Base-by-base conservation (phyloP, 1,140 invertebrate species). In the Paracyclopina nana region DNA sequence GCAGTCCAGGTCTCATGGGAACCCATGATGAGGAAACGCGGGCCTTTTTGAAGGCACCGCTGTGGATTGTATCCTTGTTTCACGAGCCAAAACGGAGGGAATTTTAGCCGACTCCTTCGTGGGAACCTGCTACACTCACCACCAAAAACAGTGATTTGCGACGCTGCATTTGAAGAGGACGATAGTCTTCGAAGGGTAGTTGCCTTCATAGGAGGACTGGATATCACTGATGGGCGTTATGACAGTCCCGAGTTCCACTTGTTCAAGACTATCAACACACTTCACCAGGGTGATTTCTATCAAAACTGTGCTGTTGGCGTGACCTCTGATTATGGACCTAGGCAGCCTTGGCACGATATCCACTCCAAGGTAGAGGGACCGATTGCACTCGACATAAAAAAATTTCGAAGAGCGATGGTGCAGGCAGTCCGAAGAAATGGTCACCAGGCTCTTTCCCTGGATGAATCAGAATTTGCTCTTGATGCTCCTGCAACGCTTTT, bases 341-440 rank as follows among this genome's bases (percentile, higher is more conserved):
- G 57, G 14, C 53, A 59, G 28, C 57, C 57, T 12, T 59, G 57
- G 57, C 56, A 59, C 46, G 57, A 59, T 42, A 56, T 55, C 27
- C 57, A 59, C 24, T 50, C 56, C 31, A 50, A 50, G 50, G 52
- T 59, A 11, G 55, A 56, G 28, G 57, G 57, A 3, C 53, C 43
- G 16, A 53, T 51, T 27, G 57, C 55, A 16, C 14, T 51, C 20
- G 57, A 59, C 27, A 22, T 59, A 3, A 56, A 59, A 30, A 48
- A 56, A 2, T 59, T 55, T 55, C 22, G 55, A 4, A 52, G 53
- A n/a, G 55, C 57, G 34, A 54, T 53, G 11, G 34, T 46, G n/a
- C 52, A 57, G 9, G 26, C 52, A 6, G 52, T 56, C 14, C 31
- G 57, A 26, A 41, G 53, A 8, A 29, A 57, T 3, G 43, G 53